These are phyloP conservation scores for Progne subis DNA, from an alignment of 2,113 vertebrate genomes.

Conservation along the genomic window DNA sequence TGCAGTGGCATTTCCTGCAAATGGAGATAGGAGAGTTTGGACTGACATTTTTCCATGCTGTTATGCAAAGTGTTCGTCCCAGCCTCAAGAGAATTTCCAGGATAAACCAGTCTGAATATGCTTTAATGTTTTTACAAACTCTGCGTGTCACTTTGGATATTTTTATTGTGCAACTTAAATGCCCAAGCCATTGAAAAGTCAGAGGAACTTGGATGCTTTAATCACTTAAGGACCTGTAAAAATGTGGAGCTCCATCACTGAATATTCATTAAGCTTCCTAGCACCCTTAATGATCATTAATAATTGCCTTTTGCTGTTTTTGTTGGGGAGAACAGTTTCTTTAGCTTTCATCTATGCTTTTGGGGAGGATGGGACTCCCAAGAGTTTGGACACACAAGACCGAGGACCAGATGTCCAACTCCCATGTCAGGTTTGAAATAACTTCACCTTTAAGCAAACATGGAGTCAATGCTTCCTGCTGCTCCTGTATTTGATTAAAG, in stretches of 20 bases:
- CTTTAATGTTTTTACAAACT: neutral
- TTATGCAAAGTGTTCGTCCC: neutral
- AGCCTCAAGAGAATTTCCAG: neutral
- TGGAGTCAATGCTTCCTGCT: neutral
- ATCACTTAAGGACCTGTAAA: neutral
- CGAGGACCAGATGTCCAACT: neutral
- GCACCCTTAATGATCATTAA: neutral
- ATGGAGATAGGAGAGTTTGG: neutral
- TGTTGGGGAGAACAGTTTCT: neutral
- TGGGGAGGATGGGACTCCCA: neutral
- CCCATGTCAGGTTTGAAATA: rapidly evolving
- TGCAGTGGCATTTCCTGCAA: neutral
- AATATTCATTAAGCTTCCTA: neutral
- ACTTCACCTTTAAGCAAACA: neutral
- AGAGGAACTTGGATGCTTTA: neutral
- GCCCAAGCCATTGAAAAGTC: neutral
- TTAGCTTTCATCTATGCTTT: neutral
- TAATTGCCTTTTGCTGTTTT: neutral
- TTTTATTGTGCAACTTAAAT: neutral
- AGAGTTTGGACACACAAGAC: neutral
- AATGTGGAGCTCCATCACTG: neutral
- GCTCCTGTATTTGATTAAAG: neutral
- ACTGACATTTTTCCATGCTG: neutral
- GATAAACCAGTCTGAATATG: neutral
- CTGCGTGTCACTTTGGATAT: neutral